Conservation (phyloP, 2,888 invertebrate genomes). For the Apodemia duryi region DNA sequence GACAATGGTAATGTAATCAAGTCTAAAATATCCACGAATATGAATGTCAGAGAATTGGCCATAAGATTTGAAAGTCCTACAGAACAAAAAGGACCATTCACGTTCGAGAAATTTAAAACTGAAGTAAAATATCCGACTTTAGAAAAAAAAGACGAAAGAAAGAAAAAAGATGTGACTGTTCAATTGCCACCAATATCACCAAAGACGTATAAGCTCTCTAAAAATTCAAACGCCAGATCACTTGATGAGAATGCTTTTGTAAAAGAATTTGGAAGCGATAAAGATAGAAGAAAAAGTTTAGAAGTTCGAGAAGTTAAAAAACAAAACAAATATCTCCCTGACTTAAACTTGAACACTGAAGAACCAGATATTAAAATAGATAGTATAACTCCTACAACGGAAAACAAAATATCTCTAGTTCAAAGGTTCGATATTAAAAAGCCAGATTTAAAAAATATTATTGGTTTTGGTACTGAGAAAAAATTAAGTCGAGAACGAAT, state of each 20-base stretch:
- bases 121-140: constrained; percentile 61
- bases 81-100: constrained; percentile 77
- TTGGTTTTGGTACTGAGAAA: constrained; percentile 69
- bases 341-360: constrained; percentile 61
- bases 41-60: constrained; percentile 82
- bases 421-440: constrained; percentile 66
- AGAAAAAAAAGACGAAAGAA: constrained; percentile 52
- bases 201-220: constrained; percentile 75
- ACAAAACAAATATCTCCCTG: constrained; percentile 74
- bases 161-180: constrained; percentile 44
- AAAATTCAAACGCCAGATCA: constrained; percentile 83
- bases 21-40: constrained; percentile 38
- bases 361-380: constrained; percentile 45
- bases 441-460: constrained; percentile 54
- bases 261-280: constrained; percentile 81
- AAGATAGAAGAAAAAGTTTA: constrained; percentile 78
- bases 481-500: constrained; percentile 89
- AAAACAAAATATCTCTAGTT: constrained; percentile 81
- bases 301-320: constrained; percentile 82
- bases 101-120: constrained; percentile 73
- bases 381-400: constrained; percentile 79
- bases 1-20: constrained; percentile 62
- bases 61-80: constrained; percentile 83
- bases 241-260: constrained; percentile 87
- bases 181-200: constrained; percentile 82